Conservation (phyloP, 2,113 vertebrate species). For the Falco punctatus region DNA sequence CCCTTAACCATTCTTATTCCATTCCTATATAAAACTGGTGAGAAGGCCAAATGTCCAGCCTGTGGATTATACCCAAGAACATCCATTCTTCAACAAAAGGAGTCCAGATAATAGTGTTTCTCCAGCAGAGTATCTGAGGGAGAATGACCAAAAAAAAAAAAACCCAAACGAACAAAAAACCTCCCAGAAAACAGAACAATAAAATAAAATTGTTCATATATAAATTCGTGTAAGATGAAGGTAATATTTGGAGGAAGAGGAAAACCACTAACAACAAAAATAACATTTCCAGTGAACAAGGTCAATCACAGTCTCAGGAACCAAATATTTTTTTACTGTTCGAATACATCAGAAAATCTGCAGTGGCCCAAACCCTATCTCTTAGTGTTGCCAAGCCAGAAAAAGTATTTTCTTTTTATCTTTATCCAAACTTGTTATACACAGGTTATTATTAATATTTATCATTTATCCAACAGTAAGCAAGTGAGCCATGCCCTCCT, state of each 20-base stretch:
- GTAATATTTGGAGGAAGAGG: neutral
- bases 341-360: neutral
- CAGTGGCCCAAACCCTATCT: neutral
- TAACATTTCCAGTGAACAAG: neutral
- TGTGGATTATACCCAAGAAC: neutral
- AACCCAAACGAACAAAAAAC: neutral
- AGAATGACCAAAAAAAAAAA: neutral
- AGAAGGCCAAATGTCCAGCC: neutral
- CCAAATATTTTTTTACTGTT: neutral
- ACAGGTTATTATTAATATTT: neutral
- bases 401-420: neutral
- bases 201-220: neutral
- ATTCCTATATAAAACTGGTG: neutral
- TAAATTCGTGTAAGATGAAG: neutral
- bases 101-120: neutral
- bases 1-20: neutral
- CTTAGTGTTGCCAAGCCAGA: neutral
- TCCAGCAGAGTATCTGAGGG: neutral
- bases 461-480: neutral
- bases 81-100: neutral
- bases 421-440: neutral
- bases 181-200: neutral
- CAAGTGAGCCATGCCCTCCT: neutral
- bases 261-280: neutral
- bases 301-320: neutral